phyloP scores from a whole-genome alignment of 2,888 invertebrate genomes.

The Apomyelois bistriatella region DNA sequence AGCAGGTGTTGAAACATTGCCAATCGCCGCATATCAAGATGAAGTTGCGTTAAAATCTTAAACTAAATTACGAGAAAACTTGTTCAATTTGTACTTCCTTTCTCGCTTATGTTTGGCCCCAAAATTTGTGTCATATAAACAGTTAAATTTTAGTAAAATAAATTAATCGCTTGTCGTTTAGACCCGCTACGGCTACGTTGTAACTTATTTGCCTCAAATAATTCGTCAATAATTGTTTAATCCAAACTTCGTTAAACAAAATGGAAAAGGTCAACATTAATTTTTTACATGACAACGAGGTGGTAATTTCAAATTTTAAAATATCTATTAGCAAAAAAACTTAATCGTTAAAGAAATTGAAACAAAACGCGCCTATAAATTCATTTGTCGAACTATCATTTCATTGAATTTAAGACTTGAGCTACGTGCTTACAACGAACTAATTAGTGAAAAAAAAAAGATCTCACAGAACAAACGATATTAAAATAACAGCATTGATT shows the following conservation, averaged over 20 bases:
- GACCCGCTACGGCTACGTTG: background rate
- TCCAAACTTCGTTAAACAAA: background rate
- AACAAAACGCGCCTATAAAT: constrained; percentile 47
- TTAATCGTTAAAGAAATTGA: constrained; percentile 47
- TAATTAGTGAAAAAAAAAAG: constrained; percentile 23
- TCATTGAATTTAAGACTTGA: constrained; percentile 27
- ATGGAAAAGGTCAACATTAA: constrained; percentile 22
- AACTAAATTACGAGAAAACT: constrained; percentile 65
- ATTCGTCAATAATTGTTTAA: background rate
- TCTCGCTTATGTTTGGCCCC: constrained; percentile 70
- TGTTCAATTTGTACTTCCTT: constrained; percentile 70
- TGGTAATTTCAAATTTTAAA: constrained; percentile 34
- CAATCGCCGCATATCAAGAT: constrained; percentile 32
- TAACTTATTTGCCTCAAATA: constrained; percentile 1
- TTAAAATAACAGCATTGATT: constrained; percentile 32
- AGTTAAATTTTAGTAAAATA: constrained; percentile 21
- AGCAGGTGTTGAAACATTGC: background rate
- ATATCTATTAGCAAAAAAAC: constrained; percentile 47
- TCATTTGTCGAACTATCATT: constrained; percentile 51
- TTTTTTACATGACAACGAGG: constrained; percentile 34
- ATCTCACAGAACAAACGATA: constrained; percentile 34
- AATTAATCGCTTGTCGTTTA: background rate
- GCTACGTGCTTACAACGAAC: constrained; percentile 16
- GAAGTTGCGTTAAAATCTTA: constrained; percentile 48
- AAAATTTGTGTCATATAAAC: constrained; percentile 56